Conservation (phyloP, 2,797 vertebrate genomes). For the Sebastes aleutianus region DNA sequence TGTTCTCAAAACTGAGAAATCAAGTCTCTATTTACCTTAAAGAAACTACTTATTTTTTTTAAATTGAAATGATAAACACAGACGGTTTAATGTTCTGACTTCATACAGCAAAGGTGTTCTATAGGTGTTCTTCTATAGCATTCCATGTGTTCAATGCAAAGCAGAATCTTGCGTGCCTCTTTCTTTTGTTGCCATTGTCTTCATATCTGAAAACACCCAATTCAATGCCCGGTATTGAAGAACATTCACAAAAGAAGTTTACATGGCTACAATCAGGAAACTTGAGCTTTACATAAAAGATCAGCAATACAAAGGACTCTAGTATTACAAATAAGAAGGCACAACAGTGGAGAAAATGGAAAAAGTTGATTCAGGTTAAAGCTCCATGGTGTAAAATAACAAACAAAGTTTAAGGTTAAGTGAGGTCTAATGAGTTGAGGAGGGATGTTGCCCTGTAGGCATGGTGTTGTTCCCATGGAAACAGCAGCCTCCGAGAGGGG, state of each 20-base stretch:
- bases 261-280: conserved; percentile 16
- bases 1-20: neutral
- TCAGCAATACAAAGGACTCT: neutral
- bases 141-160: conserved; percentile 19
- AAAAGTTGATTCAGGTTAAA: too few relatives aligned
- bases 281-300: neutral
- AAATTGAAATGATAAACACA: neutral
- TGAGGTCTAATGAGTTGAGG: neutral
- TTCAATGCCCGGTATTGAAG: neutral
- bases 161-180: neutral
- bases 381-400: too few relatives aligned
- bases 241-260: conserved; percentile 21
- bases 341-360: neutral
- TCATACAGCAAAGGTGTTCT: neutral
- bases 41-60: neutral
- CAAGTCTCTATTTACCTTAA: neutral
- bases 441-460: neutral
- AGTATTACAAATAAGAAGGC: neutral
- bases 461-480: neutral
- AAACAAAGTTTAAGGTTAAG: too few relatives aligned
- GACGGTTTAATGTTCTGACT: neutral
- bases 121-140: neutral
- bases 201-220: neutral
- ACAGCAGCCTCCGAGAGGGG: neutral
- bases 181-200: conserved; percentile 17